These are phyloP conservation scores for Ichneumon xanthorius DNA, from an alignment of 2,888 invertebrate genomes.

Conservation along the genomic window DNA sequence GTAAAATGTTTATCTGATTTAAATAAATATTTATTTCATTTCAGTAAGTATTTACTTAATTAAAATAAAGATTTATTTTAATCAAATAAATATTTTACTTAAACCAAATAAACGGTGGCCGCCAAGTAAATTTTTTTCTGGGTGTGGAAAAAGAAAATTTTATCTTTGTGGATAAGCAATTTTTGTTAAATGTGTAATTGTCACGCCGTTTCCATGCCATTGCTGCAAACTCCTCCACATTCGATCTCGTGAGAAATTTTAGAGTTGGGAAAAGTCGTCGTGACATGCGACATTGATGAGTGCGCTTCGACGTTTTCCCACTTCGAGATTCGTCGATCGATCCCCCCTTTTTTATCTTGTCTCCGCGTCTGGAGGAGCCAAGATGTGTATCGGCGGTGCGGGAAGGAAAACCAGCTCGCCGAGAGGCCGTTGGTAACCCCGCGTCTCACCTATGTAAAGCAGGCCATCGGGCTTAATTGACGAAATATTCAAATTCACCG, in stretches of 20 bases:
- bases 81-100: too few relatives aligned
- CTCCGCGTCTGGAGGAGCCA: not conserved
- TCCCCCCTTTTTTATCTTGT: conserved; percentile 13
- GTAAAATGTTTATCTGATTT: too few relatives aligned
- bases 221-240: not conserved
- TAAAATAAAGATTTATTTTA: too few relatives aligned
- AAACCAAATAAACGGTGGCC: too few relatives aligned
- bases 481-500: conserved; percentile 81
- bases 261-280: not conserved
- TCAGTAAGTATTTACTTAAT: too few relatives aligned
- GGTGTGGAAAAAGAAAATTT: too few relatives aligned
- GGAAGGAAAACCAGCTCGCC: conserved; percentile 3
- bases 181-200: too few relatives aligned
- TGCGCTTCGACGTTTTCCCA: not conserved
- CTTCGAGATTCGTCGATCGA: conserved; percentile 17
- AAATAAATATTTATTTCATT: too few relatives aligned
- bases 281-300: conserved; percentile 40
- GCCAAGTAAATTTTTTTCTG: too few relatives aligned
- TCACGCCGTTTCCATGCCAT: not conserved
- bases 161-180: too few relatives aligned
- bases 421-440: conserved; percentile 75
- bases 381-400: not conserved
- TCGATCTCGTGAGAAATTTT: conserved; percentile 14
- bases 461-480: conserved; percentile 79
- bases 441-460: conserved; percentile 80